Evolutionary conservation across 2,113 vertebrate species (phyloP), one percentile per base, ranked within the genome.

Genomic region (Festucalex cinctus): DNA sequence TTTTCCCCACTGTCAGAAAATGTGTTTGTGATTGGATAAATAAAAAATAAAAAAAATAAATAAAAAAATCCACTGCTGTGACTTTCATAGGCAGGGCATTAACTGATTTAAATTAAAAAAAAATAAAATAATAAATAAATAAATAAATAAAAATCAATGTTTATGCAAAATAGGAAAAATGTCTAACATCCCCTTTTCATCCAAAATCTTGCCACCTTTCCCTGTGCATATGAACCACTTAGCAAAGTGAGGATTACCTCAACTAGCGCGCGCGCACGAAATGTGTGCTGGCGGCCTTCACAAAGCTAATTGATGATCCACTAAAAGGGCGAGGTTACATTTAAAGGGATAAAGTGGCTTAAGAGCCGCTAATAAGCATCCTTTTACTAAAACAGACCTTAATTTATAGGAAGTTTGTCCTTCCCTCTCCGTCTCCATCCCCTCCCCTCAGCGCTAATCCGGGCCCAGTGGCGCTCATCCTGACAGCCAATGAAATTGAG

Each of bases 401-500:
- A 77, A 85, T 83, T 88, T 59, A 73, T 51, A 59, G 68, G 79
- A 60, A 77, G 49, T 22, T 37, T 62, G 61, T 66, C 73, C 77
- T 62, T 63, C 62, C 54, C 66, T 65, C 69, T 66, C 70, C 70
- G 71, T 73, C 17, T 41, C 37, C 59, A 9, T 12, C 60, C 60
- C 39, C 70, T 65, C 66, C 41, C 65, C 60, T 73, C 68, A 41
- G 79, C 69, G 66, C 77, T 82, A 69, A 86, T 83, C 83, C 79
- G 44, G 63, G 59, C 66, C 80, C 63, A 72, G 69, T 78, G 74
- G 65, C 69, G 69, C 69, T 80, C 72, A 41, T 65, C 65, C 14
- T 82, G 86, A 88, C 86, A 88, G 80, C 78, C 86, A 85, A 65
- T 84, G 71, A 83, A 87, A 89, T 91, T 71, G 72, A 83, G 74